Percentiles rank a stretch among this genome's conserved stretches.
These are phyloP conservation scores for Cryptosula pallasiana DNA, from an alignment of 2,888 invertebrate species.

Conservation along the genomic window DNA sequence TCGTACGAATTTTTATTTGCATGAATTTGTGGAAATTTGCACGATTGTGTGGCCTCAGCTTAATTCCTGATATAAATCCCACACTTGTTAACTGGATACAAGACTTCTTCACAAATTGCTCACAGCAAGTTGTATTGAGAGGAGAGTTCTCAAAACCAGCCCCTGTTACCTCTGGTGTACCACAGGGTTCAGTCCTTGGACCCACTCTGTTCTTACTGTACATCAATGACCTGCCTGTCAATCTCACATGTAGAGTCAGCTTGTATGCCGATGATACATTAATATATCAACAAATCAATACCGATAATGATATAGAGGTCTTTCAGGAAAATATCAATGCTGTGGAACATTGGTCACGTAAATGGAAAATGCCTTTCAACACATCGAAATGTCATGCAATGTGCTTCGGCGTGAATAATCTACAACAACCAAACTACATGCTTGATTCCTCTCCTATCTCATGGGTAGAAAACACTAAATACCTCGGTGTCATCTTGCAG, in stretches of 20 bases:
- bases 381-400: slow-evolving; percentile 25
- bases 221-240: slow-evolving; percentile 31
- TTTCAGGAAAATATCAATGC: background rate
- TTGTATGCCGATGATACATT: slow-evolving; percentile 31
- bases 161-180: slow-evolving; percentile 30
- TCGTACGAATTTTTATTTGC: no score
- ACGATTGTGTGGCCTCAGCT: no score
- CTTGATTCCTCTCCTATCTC: background rate
- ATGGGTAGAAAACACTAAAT: background rate
- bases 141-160: background rate
- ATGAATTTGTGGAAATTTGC: no score
- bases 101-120: background rate
- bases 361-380: slow-evolving; percentile 3
- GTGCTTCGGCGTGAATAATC: background rate
- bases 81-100: background rate
- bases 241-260: slow-evolving; percentile 24
- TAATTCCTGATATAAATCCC: background rate
- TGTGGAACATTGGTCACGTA: background rate
- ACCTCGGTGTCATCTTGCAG: slow-evolving; percentile 15
- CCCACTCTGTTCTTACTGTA: slow-evolving; percentile 31
- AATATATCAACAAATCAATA: slow-evolving; percentile 27
- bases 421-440: background rate
- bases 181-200: slow-evolving; percentile 30
- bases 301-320: slow-evolving; percentile 12
- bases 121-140: background rate